These are phyloP conservation scores for Copidosoma floridanum DNA, from an alignment of 1,140 invertebrate species.

Conservation along the genomic window DNA sequence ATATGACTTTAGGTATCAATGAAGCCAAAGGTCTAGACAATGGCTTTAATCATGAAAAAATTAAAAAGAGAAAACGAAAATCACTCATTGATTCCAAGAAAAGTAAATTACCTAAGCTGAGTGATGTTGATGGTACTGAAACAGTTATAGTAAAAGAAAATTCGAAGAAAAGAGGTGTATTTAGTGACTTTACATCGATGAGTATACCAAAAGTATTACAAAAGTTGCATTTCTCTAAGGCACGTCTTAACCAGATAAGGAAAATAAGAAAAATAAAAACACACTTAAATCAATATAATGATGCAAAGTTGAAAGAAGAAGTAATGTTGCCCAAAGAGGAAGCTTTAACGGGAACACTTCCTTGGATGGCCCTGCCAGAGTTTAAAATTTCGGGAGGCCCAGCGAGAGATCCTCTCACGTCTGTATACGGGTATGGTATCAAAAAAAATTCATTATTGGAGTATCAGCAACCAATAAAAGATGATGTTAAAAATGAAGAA, in stretches of 20 bases:
- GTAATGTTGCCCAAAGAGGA: constrained; percentile 1
- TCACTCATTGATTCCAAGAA: constrained; percentile 24
- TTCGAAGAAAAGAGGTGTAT: too few relatives aligned
- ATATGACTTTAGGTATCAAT: constrained; percentile 54
- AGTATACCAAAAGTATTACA: background rate
- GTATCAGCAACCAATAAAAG: too few relatives aligned
- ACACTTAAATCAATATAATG: background rate
- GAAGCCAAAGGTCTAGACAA: constrained; percentile 60
- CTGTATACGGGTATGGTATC: too few relatives aligned
- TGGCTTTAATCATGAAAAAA: constrained; percentile 57
- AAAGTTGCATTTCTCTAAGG: too few relatives aligned
- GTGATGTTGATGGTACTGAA: background rate
- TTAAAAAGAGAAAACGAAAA: constrained; percentile 49
- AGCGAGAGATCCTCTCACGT: constrained; percentile 15
- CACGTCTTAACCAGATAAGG: constrained; percentile 9
- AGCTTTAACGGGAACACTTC: constrained; percentile 12
- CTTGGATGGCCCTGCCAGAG: constrained; percentile 11
- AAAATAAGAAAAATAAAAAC: constrained; percentile 18
- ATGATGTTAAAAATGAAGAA: too few relatives aligned
- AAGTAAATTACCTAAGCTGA: constrained; percentile 32
- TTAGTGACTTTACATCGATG: background rate
- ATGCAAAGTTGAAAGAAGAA: background rate
- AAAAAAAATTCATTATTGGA: too few relatives aligned
- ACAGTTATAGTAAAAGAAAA: constrained; percentile 14
- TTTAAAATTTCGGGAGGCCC: constrained; percentile 12